These are phyloP conservation scores for Bos taurus DNA, from an alignment of 2,113 vertebrate species.

Conservation along the genomic window ARS-UCD2.0 NC_037336.1:95767001-95767500, in stretches of 20 bases:
- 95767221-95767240: fast-evolving
- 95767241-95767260: background rate
- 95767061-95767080: no score
- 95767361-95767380: background rate
- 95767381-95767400: background rate
- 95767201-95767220: background rate
- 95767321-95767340: background rate
- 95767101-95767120: background rate
- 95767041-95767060: no score
- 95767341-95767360: background rate
- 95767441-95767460: background rate
- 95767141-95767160: background rate
- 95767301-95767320: background rate
- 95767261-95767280: background rate
- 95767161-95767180: background rate
- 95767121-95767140: background rate
- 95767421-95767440: no score
- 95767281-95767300: background rate
- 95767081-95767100: background rate
- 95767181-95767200: fast-evolving
- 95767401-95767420: background rate
- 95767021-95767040: no score
- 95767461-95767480: background rate
- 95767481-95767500: background rate
- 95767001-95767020: no score